Evolutionary conservation across 2,888 invertebrate genomes (phyloP).

Genomic region (Sminthurinus aureus): DNA sequence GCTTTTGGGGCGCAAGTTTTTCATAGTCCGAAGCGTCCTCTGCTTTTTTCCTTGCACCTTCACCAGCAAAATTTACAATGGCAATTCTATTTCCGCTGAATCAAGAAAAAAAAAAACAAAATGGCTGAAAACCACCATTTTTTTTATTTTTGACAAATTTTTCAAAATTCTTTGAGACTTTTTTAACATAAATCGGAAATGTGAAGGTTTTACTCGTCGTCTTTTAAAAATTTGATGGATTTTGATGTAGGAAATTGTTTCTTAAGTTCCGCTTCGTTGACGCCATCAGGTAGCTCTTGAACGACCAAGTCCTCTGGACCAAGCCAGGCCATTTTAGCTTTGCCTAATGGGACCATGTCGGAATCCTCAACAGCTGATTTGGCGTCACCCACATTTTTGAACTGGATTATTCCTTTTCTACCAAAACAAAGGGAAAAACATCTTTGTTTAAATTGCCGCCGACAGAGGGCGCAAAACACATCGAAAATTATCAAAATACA

Average conservation of each 20-base stretch:
- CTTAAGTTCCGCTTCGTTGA: background rate
- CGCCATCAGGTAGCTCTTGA: background rate
- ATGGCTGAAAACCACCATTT: background rate
- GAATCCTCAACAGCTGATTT: background rate
- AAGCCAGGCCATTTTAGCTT: background rate
- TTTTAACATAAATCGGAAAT: background rate
- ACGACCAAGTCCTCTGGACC: background rate
- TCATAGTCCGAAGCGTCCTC: background rate
- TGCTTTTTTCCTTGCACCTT: background rate
- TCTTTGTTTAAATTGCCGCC: background rate
- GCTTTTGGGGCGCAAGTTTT: background rate
- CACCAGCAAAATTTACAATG: background rate
- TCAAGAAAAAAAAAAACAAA: background rate
- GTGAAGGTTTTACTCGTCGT: background rate
- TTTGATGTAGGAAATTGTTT: background rate
- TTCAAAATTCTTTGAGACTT: background rate
- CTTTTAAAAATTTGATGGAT: background rate
- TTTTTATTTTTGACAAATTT: too few species aligned
- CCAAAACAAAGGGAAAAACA: background rate
- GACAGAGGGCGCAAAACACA: background rate
- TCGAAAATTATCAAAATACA: background rate
- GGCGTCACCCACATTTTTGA: background rate
- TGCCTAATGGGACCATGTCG: background rate
- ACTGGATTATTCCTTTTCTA: constrained; percentile 16
- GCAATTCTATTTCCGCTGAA: background rate